Percentiles rank a stretch among this genome's conserved stretches.
Evolutionary conservation across 92 coral and sea anemone species (phyloP).

Genomic region (Epizoanthus scotinus): DNA sequence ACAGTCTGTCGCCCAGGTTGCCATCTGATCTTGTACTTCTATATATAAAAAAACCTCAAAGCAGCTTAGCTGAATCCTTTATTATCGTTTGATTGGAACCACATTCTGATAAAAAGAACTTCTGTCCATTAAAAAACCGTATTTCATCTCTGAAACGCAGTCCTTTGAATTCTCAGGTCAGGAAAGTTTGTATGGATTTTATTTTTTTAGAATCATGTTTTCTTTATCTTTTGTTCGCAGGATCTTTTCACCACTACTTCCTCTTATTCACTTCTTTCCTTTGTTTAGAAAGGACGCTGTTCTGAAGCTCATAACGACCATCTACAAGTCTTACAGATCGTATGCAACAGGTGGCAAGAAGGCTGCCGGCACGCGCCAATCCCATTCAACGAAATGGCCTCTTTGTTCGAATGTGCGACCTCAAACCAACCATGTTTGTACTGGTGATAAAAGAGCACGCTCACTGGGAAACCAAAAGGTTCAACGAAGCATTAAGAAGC

Average conservation of each 20-base stretch:
- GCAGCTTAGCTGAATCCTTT: not conserved
- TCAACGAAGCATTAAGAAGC: constrained; percentile 36
- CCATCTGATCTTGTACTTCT: not conserved
- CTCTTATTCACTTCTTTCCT: constrained; percentile 9
- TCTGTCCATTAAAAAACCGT: not conserved
- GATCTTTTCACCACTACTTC: not conserved
- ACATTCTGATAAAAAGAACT: not conserved
- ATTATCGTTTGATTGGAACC: no score
- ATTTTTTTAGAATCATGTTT: not conserved
- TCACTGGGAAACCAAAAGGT: constrained; percentile 12
- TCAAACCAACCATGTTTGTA: constrained; percentile 13
- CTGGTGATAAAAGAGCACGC: not conserved
- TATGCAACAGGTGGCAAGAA: constrained; percentile 36
- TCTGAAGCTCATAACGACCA: constrained; percentile 16
- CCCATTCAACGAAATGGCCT: not conserved
- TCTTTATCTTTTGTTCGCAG: constrained; percentile 24
- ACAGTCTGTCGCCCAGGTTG: not conserved
- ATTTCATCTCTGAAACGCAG: not conserved
- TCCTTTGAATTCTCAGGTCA: not conserved
- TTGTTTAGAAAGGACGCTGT: constrained; percentile 17
- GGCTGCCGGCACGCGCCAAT: constrained; percentile 36
- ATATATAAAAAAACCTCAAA: not conserved
- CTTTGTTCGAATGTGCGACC: constrained; percentile 39
- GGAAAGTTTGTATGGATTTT: not conserved
- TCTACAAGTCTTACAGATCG: constrained; percentile 34